phyloP scores from a whole-genome alignment of 2,113 vertebrate genomes.

The Phylloscopus whistleri region DNA sequence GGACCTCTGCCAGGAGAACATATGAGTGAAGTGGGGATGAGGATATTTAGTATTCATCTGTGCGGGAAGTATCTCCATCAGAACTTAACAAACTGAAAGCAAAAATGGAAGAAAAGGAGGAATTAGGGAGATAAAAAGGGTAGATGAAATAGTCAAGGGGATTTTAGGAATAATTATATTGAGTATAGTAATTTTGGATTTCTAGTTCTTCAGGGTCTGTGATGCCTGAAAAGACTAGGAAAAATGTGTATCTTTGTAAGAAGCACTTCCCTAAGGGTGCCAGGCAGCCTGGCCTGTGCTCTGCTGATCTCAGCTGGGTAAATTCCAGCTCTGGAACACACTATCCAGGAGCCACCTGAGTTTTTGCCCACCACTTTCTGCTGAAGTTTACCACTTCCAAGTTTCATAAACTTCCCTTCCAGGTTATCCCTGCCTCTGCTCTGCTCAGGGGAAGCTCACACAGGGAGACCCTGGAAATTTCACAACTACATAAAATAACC shows the following conservation, averaged over 20 bases:
- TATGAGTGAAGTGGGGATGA: slow-evolving; percentile 6
- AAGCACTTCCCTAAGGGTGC: not conserved
- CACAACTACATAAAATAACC: not conserved
- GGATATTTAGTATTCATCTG: slow-evolving; percentile 18
- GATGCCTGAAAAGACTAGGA: not conserved
- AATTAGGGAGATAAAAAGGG: not conserved
- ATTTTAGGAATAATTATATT: not conserved
- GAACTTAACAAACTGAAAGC: slow-evolving; percentile 18
- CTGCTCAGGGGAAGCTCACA: not conserved
- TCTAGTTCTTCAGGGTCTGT: not conserved
- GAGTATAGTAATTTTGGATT: not conserved
- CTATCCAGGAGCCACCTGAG: not conserved
- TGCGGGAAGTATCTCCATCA: slow-evolving; percentile 22
- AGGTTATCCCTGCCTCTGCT: not conserved
- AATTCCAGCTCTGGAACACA: not conserved
- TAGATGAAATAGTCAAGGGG: not conserved
- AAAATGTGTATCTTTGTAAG: not conserved
- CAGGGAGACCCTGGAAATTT: not conserved
- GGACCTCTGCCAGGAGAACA: slow-evolving; percentile 50
- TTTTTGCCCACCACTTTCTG: not conserved
- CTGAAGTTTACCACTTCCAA: not conserved
- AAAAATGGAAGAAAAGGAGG: slow-evolving; percentile 8
- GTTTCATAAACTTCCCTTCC: not conserved
- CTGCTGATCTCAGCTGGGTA: not conserved
- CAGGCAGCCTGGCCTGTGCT: not conserved